Conservation (phyloP, 2,888 invertebrate species). For the Girardia tigrina region DNA sequence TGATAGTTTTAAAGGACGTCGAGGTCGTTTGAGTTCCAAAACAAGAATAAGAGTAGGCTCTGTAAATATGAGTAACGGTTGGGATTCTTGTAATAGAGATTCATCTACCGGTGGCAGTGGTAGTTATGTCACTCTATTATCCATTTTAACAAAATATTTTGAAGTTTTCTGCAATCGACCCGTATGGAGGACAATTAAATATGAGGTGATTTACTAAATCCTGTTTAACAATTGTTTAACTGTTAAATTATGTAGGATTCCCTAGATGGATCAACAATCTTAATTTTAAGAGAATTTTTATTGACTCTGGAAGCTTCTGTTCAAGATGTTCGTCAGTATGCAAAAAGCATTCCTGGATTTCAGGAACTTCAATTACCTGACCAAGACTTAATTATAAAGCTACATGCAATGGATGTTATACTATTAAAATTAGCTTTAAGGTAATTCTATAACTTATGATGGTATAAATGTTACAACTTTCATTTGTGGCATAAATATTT, state of each 20-base stretch:
- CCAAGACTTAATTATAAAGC: conserved; percentile 73
- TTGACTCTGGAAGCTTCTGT: conserved; percentile 56
- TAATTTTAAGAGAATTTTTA: neutral
- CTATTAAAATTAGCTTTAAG: conserved; percentile 77
- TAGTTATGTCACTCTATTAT: conserved; percentile 32
- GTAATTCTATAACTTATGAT: too few relatives aligned
- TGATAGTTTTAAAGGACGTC: conserved; percentile 82
- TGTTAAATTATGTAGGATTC: neutral
- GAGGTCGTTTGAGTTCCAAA: conserved; percentile 91
- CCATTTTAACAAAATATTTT: conserved; percentile 21
- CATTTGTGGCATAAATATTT: too few relatives aligned
- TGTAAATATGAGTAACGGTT: conserved; percentile 3
- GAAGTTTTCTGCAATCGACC: neutral
- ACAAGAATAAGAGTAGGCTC: conserved; percentile 44
- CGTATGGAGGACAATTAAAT: neutral
- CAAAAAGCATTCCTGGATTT: conserved; percentile 85
- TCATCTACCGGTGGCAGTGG: neutral
- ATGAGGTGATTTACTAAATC: neutral
- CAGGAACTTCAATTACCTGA: conserved; percentile 69
- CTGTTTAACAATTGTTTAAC: neutral
- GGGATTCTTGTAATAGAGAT: conserved; percentile 12
- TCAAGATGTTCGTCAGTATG: conserved; percentile 76
- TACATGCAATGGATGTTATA: conserved; percentile 81
- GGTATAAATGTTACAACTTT: too few relatives aligned
- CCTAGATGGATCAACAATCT: neutral